These are phyloP conservation scores for Coccyzus lansbergi DNA, from an alignment of 2,797 vertebrate genomes.

Conservation along the genomic window DNA sequence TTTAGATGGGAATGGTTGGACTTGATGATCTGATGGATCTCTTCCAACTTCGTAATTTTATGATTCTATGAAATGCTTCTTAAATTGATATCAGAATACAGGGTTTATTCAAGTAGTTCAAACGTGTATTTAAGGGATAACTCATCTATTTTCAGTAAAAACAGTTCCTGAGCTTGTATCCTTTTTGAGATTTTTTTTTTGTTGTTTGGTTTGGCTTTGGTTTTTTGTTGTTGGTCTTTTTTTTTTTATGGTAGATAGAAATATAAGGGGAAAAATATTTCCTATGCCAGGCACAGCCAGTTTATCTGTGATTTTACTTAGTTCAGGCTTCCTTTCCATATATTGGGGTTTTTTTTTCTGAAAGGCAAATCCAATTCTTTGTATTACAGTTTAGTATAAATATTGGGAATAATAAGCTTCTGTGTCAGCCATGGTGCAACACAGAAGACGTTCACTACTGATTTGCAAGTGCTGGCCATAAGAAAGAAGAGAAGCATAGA, in stretches of 20 bases:
- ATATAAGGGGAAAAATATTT: neutral
- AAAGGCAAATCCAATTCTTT: neutral
- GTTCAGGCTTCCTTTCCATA: neutral
- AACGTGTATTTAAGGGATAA: neutral
- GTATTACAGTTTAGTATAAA: neutral
- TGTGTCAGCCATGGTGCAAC: neutral
- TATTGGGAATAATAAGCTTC: neutral
- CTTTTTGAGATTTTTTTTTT: too few species aligned
- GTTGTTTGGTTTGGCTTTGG: neutral
- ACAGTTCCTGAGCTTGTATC: neutral
- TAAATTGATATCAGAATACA: conserved; percentile 11
- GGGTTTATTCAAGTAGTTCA: neutral
- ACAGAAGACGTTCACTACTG: neutral
- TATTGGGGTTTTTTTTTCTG: neutral
- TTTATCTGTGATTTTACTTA: neutral
- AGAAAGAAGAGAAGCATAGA: neutral
- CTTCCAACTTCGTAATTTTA: too few species aligned
- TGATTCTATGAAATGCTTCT: too few species aligned
- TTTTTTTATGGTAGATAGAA: too few species aligned
- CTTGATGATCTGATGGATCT: too few species aligned
- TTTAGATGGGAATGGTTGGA: too few species aligned
- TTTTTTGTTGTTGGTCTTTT: too few species aligned
- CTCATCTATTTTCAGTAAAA: neutral
- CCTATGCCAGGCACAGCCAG: neutral
- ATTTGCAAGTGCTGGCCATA: neutral